These are phyloP conservation scores for Haliclystus octoradiatus DNA, from an alignment of 30 jellyfish, hydroid and myxozoan species.

Conservation along the genomic window DNA sequence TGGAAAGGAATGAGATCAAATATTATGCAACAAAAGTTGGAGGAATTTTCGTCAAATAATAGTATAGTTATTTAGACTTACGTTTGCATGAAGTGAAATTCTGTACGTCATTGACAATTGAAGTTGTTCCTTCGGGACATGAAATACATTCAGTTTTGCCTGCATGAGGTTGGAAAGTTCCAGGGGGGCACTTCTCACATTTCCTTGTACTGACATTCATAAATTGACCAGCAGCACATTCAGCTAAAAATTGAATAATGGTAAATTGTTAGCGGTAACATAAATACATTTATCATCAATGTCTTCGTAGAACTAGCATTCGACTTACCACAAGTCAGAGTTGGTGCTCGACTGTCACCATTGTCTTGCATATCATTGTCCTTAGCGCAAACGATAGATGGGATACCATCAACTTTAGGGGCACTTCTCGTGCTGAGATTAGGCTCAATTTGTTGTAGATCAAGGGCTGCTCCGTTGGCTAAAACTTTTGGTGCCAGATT, in stretches of 20 bases:
- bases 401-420: neutral
- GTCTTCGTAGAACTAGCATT: too few relatives aligned
- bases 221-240: slow-evolving; percentile 66
- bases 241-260: slow-evolving; percentile 20
- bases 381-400: slow-evolving; percentile 19
- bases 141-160: slow-evolving; percentile 62
- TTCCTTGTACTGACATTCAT: slow-evolving; percentile 41
- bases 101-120: slow-evolving; percentile 38
- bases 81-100: slow-evolving; percentile 73
- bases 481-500: slow-evolving; percentile 37
- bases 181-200: slow-evolving; percentile 73
- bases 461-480: slow-evolving; percentile 3
- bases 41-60: too few relatives aligned
- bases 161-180: slow-evolving; percentile 80
- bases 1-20: neutral
- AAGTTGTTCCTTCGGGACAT: slow-evolving; percentile 75
- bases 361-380: neutral
- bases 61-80: too few relatives aligned
- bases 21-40: neutral
- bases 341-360: neutral
- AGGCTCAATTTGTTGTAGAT: neutral
- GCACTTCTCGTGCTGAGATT: neutral
- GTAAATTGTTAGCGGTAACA: neutral
- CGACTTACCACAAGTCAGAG: neutral
- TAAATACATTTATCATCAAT: too few relatives aligned